phyloP scores from a whole-genome alignment of 2,797 vertebrate genomes.

The Lophotriccus pileatus region DNA sequence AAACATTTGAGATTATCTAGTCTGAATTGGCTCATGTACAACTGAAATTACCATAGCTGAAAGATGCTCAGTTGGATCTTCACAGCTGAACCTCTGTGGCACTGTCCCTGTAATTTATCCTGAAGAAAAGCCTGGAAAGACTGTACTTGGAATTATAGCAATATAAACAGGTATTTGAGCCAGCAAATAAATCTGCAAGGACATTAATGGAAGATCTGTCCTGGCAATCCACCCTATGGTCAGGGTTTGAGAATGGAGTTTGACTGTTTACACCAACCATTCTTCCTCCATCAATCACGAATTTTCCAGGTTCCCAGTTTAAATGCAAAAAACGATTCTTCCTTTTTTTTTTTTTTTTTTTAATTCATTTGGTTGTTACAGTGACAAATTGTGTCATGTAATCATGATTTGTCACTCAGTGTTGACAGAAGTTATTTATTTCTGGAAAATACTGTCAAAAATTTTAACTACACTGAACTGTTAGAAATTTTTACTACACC shows the following conservation, averaged over 20 bases:
- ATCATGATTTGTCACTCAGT: not conserved
- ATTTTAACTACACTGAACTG: not conserved
- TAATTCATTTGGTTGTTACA: not conserved
- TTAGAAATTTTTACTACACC: not conserved
- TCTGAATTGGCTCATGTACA: not conserved
- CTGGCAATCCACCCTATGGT: not conserved
- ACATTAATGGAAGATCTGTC: not conserved
- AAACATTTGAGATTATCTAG: not conserved
- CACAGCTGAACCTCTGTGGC: not conserved
- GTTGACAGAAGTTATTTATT: not conserved
- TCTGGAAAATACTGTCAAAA: not conserved
- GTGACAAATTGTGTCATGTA: not conserved
- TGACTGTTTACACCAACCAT: not conserved
- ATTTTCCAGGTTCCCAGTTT: not conserved
- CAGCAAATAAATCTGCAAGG: not conserved
- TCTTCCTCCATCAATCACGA: not conserved
- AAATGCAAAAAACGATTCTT: not conserved
- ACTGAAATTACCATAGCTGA: not conserved
- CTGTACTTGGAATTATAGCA: not conserved
- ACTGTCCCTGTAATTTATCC: not conserved
- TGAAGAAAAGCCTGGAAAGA: not conserved
- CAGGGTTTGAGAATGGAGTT: not conserved
- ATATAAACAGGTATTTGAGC: not conserved
- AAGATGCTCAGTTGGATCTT: not conserved
- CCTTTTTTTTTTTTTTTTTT: not conserved